Conservation (phyloP, 1,140 invertebrate genomes). For the Temnothorax longispinosus region DNA sequence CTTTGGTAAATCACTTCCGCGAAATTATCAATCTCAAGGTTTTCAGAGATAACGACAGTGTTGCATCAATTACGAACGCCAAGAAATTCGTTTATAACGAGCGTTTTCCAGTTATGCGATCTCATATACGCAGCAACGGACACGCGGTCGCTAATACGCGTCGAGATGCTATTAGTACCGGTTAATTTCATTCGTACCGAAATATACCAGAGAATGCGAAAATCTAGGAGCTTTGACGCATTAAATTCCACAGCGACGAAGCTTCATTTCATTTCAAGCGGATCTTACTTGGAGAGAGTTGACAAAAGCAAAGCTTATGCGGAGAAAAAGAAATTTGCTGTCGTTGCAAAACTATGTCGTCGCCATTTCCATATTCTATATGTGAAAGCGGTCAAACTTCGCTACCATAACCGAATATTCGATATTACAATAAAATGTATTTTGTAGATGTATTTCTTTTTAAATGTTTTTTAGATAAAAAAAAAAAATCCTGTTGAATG, state of each 20-base stretch:
- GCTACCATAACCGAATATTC: not conserved
- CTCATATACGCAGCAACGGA: not conserved
- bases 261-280: conserved; percentile 27
- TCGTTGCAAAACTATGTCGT: not conserved
- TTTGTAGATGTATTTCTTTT: not conserved
- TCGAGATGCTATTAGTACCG: not conserved
- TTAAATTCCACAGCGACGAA: not conserved
- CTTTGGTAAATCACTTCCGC: conserved; percentile 14
- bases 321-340: not conserved
- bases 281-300: conserved; percentile 22
- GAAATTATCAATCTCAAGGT: conserved; percentile 34
- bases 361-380: conserved; percentile 7
- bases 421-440: not conserved
- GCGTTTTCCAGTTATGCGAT: not conserved
- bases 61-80: not conserved
- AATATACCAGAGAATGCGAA: not conserved
- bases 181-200: conserved; percentile 19
- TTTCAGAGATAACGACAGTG: conserved; percentile 17
- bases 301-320: not conserved
- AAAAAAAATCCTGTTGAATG: not conserved
- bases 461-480: not conserved
- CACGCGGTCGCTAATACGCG: conserved; percentile 1
- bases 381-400: not conserved
- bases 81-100: conserved; percentile 17
- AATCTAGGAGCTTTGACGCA: not conserved